Evolutionary conservation across 2,113 vertebrate genomes (phyloP).

Genomic region (Cyanistes caeruleus): DNA sequence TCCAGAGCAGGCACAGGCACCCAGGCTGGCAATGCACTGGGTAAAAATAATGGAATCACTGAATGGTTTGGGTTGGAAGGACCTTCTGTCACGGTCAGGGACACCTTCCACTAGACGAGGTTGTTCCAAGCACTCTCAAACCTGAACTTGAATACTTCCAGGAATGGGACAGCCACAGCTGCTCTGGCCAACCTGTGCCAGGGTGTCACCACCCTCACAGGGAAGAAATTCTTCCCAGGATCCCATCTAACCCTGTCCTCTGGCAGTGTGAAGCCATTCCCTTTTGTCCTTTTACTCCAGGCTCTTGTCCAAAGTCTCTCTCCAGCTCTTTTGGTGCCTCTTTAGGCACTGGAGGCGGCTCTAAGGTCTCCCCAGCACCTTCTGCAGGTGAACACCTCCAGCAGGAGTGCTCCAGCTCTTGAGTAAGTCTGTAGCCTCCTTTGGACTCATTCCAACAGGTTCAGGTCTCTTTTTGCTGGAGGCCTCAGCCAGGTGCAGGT

Average conservation of each 20-base stretch:
- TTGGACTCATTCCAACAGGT: background rate
- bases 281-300: background rate
- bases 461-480: background rate
- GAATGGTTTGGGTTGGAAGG: background rate
- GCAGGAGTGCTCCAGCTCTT: background rate
- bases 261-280: background rate
- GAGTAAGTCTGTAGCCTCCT: background rate
- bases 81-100: background rate
- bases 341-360: background rate
- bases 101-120: accelerated
- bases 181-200: background rate
- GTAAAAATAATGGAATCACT: background rate
- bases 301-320: background rate
- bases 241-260: background rate
- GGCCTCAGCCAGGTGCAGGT: background rate
- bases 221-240: background rate
- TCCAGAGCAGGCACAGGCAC: background rate
- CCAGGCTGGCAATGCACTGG: background rate
- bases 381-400: background rate
- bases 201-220: accelerated
- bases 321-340: background rate
- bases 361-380: background rate
- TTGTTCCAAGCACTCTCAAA: background rate
- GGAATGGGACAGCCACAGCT: background rate
- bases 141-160: background rate